A percentile compares a stretch with the other conserved stretches of the same genome.
phyloP scores from a whole-genome alignment of 2,797 vertebrate genomes.

The Australoheros facetus region DNA sequence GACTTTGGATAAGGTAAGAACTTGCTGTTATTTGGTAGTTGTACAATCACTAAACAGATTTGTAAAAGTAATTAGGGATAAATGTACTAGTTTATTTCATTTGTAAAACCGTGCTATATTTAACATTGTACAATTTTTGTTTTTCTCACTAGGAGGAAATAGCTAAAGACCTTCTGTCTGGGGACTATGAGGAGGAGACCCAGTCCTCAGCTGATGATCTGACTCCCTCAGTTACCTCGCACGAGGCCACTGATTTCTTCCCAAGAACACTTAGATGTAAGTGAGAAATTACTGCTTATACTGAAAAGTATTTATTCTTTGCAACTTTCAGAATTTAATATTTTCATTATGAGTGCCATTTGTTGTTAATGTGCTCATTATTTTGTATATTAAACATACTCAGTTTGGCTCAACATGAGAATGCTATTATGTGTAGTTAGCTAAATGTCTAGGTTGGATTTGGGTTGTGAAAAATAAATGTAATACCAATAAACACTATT shows the following conservation, averaged over 20 bases:
- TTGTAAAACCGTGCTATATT: neutral
- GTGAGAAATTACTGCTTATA: conserved; percentile 36
- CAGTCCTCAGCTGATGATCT: conserved; percentile 97
- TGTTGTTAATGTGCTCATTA: neutral
- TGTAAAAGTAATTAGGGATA: neutral
- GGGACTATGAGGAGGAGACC: conserved; percentile 95
- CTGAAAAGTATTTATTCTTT: neutral
- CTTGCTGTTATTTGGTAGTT: neutral
- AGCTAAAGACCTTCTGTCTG: conserved; percentile 94
- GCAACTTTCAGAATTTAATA: neutral
- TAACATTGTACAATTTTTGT: neutral
- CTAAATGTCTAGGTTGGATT: neutral
- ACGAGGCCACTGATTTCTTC: conserved; percentile 95
- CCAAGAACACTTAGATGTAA: conserved; percentile 96
- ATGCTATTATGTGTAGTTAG: neutral
- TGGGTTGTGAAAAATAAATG: neutral
- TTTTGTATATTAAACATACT: neutral
- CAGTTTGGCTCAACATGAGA: neutral
- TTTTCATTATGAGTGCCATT: neutral
- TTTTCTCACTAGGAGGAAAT: conserved; percentile 88
- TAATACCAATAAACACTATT: neutral
- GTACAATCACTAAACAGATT: neutral
- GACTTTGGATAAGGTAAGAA: conserved; percentile 95
- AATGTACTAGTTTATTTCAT: neutral
- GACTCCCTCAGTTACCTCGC: conserved; percentile 95